A percentile compares a stretch with the other conserved stretches of the same genome.
phyloP scores from a whole-genome alignment of 1,140 invertebrate species.

The Globodera rostochiensis region DNA sequence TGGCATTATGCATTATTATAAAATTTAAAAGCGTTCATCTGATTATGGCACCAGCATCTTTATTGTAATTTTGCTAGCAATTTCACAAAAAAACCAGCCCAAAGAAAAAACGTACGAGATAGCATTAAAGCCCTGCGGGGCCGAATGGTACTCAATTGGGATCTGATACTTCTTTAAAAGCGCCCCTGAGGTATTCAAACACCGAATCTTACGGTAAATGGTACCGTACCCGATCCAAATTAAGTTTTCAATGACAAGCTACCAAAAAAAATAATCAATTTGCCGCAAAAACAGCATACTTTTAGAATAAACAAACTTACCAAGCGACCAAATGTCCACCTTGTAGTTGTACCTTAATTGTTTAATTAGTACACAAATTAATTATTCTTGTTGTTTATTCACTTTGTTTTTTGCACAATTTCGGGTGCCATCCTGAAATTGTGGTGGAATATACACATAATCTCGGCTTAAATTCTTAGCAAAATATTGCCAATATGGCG shows the following conservation, averaged over 20 bases:
- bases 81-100: conserved; percentile 38
- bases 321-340: conserved; percentile 65
- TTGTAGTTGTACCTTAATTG: conserved; percentile 57
- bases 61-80: background rate
- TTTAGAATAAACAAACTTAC: conserved; percentile 28
- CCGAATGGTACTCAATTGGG: no score
- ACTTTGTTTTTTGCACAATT: conserved; percentile 68
- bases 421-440: conserved; percentile 82
- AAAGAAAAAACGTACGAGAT: conserved; percentile 36
- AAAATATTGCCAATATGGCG: conserved; percentile 71
- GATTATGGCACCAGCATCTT: background rate
- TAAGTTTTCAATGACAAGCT: no score
- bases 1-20: no score
- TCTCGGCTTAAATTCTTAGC: background rate
- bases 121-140: no score
- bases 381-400: background rate
- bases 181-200: no score
- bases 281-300: no score
- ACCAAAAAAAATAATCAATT: no score
- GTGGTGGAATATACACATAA: background rate
- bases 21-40: background rate
- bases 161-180: no score
- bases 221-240: no score
- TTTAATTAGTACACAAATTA: background rate
- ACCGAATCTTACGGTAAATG: no score